Evolutionary conservation across 1,140 invertebrate genomes (phyloP), one percentile per base, ranked within the genome.

Genomic region (Drosophila suzukii): DNA sequence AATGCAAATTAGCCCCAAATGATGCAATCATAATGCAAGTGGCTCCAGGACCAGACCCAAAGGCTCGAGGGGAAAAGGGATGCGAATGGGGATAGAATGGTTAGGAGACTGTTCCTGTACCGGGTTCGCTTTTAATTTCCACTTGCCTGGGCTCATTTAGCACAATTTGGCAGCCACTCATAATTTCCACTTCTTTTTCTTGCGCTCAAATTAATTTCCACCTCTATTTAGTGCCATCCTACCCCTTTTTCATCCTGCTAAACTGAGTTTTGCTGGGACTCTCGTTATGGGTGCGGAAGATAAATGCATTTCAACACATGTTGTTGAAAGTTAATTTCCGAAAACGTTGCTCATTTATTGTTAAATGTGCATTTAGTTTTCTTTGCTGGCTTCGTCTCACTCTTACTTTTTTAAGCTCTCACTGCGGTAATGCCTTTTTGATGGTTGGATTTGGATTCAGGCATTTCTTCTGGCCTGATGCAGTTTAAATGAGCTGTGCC

Each of bases 1-100:
- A 88, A 88, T 88, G 83, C 84, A 88, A 88, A 88, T 88, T 88
- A 88, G 83, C 83, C 80, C 79, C 84, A 88, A 88, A 88, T 88
- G 83, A 88, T 88, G 83, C 83, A 88, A 88, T 88, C 83, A 88
- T 88, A 88, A 88, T 88, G 83, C 83, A 75, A 73, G 68, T 88
- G 56, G 63, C 83, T 71, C 57, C 76, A 57, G 79, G 80, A 65
- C 62, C 43, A 57, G 51, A 67, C 46, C 51, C 55, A 63, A 44
- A 46, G 61, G 39, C 60, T 62, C 41, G 34, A 43, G 57, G 36
- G 49, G 20, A 39, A 30, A n/a, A 20, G 17, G n/a, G 12, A 20
- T 13, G 34, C 11, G 30, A n/a, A 8, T 38, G 32, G 17, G 59
- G n/a, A 63, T 63, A 20, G 41, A 53, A 30, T 10, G 54, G 12